Conservation (phyloP, 1,140 invertebrate species). For the Drosophila sproati region DNA sequence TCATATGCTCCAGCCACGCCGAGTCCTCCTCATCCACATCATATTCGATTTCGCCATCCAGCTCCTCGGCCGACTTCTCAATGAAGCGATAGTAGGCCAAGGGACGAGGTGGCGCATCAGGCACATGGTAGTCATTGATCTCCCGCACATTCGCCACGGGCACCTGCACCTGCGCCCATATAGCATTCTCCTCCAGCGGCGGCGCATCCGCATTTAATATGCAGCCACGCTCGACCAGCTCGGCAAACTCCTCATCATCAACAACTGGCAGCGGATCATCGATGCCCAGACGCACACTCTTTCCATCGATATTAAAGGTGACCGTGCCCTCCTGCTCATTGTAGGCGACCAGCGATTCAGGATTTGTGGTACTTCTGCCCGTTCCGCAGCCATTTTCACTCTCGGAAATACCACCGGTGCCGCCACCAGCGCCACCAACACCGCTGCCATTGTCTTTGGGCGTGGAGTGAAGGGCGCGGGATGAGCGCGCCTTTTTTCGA, state of each 20-base stretch:
- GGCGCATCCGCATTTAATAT: conserved; percentile 86
- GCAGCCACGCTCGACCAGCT: conserved; percentile 81
- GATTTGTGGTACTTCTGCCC: conserved; percentile 67
- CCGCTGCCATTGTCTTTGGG: conserved; percentile 62
- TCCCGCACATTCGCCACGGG: conserved; percentile 94
- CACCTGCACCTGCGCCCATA: conserved; percentile 87
- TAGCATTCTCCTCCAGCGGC: conserved; percentile 85
- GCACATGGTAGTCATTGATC: conserved; percentile 90
- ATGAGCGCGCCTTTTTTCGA: conserved; percentile 86
- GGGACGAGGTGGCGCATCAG: conserved; percentile 91
- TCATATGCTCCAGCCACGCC: conserved; percentile 95
- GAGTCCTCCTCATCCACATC: conserved; percentile 99
- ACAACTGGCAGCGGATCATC: conserved; percentile 88
- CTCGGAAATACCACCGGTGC: conserved; percentile 70
- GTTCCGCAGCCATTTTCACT: conserved; percentile 36
- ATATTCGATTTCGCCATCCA: conserved; percentile 97
- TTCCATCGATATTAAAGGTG: conserved; percentile 93
- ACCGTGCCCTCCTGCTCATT: conserved; percentile 89
- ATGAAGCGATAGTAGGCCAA: conserved; percentile 95
- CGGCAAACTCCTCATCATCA: conserved; percentile 88
- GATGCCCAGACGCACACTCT: conserved; percentile 86
- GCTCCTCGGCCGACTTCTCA: conserved; percentile 96
- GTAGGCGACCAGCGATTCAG: conserved; percentile 84
- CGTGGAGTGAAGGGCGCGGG: conserved; percentile 68
- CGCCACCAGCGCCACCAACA: conserved; percentile 1